Conservation (phyloP, 2,113 vertebrate genomes). For the Dicerorhinus sumatrensis region DNA sequence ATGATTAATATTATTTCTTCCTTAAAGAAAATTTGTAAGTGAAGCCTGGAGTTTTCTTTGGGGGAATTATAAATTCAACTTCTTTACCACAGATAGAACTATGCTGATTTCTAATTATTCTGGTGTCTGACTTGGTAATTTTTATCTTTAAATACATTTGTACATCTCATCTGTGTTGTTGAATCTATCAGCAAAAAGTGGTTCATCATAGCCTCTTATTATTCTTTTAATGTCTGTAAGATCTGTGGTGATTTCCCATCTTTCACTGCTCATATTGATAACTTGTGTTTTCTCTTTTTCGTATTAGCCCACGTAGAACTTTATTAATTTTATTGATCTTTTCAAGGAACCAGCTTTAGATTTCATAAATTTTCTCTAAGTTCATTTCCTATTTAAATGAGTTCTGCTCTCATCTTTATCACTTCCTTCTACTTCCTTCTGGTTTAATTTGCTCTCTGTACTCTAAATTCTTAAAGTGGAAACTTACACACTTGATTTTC, state of each 20-base stretch:
- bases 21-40: not conserved
- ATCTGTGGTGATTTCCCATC: not conserved
- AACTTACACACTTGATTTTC: not conserved
- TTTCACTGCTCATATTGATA: not conserved
- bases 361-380: not conserved
- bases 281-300: not conserved
- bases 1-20: constrained; percentile 9
- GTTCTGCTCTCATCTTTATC: not conserved
- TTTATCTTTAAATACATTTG: not conserved
- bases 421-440: not conserved
- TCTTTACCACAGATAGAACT: not conserved
- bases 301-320: not conserved
- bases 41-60: not conserved
- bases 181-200: not conserved
- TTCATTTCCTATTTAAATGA: constrained; percentile 16
- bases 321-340: not conserved
- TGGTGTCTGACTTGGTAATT: not conserved
- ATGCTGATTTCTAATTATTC: not conserved
- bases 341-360: not conserved
- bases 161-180: not conserved
- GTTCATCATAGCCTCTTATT: not conserved
- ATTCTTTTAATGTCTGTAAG: not conserved
- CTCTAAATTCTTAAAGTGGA: not conserved
- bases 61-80: not conserved
- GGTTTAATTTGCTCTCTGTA: not conserved